These are phyloP conservation scores for Zeuzera pyrina DNA, from an alignment of 2,888 invertebrate species.

Conservation along the genomic window DNA sequence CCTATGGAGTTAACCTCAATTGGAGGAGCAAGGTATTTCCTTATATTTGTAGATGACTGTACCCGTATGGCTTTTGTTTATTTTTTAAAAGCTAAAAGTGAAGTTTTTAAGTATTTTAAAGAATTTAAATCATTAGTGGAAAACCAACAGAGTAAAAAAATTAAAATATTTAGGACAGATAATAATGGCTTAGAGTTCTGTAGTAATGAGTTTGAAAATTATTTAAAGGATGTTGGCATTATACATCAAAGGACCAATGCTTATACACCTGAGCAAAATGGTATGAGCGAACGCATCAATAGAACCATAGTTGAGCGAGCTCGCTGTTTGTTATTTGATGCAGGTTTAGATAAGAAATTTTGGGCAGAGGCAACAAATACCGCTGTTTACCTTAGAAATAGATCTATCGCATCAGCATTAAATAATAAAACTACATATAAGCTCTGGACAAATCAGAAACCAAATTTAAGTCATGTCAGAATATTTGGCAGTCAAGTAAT, in stretches of 20 bases:
- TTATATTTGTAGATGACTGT: slow-evolving; percentile 16
- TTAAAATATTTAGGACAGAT: slow-evolving; percentile 14
- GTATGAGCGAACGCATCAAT: slow-evolving; percentile 25
- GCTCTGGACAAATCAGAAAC: slow-evolving; percentile 6
- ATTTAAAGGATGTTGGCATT: slow-evolving; percentile 20
- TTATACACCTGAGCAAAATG: slow-evolving; percentile 30
- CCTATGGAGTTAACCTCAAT: slow-evolving; percentile 15
- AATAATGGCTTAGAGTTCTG: slow-evolving; percentile 17
- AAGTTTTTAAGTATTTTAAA: slow-evolving; percentile 9
- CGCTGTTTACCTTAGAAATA: slow-evolving; percentile 14
- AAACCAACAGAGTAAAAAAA: slow-evolving; percentile 10
- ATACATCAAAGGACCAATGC: slow-evolving; percentile 20
- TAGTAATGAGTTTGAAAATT: slow-evolving; percentile 12
- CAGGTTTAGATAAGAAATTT: slow-evolving; percentile 10
- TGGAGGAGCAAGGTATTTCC: slow-evolving; percentile 16
- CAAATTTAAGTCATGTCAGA: slow-evolving; percentile 8
- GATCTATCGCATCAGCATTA: slow-evolving; percentile 8
- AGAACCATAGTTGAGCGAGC: slow-evolving; percentile 17
- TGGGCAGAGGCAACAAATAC: slow-evolving; percentile 19
- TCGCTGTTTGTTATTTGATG: slow-evolving; percentile 15
- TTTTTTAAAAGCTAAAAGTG: slow-evolving; percentile 12
- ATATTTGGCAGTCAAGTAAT: not conserved
- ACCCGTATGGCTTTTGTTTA: slow-evolving; percentile 13
- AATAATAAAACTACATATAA: slow-evolving; percentile 6
- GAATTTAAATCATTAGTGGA: slow-evolving; percentile 14